Evolutionary conservation across 2,888 invertebrate species (phyloP).

Genomic region (Palloptera scutellata): DNA sequence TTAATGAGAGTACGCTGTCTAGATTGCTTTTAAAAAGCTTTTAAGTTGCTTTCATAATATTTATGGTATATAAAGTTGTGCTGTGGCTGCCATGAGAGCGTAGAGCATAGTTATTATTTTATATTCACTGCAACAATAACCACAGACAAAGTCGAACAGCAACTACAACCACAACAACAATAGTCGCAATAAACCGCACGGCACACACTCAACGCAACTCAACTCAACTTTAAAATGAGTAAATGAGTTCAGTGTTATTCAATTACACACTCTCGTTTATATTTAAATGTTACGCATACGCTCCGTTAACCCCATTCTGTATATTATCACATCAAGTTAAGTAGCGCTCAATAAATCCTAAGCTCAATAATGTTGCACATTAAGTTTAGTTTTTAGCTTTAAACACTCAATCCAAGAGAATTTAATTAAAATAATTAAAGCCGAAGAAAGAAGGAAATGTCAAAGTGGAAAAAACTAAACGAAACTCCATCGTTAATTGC

Average conservation of each 20-base stretch:
- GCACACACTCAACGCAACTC: background rate
- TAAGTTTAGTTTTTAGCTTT: background rate
- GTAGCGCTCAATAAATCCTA: conserved; percentile 1
- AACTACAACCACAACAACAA: background rate
- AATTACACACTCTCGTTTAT: background rate
- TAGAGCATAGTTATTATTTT: conserved; percentile 12
- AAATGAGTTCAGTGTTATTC: background rate
- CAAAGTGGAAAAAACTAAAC: too few relatives aligned
- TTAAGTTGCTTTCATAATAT: conserved; percentile 3
- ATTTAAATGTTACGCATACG: conserved; percentile 18
- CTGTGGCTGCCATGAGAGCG: background rate
- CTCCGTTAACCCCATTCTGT: conserved; percentile 23
- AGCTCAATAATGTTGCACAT: background rate
- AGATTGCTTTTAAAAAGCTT: background rate
- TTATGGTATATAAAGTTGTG: too few relatives aligned
- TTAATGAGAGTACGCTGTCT: too few relatives aligned
- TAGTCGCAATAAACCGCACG: background rate
- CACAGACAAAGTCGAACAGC: background rate
- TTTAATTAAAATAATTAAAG: conserved; percentile 20
- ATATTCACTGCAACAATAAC: background rate
- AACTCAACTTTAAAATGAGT: background rate
- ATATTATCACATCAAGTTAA: background rate
- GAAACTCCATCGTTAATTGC: conserved; percentile 16
- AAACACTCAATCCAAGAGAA: background rate
- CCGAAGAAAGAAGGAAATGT: background rate